Base-by-base conservation (phyloP, 92 coral and sea anemone genomes). In the Palythoa heliodiscus region DNA sequence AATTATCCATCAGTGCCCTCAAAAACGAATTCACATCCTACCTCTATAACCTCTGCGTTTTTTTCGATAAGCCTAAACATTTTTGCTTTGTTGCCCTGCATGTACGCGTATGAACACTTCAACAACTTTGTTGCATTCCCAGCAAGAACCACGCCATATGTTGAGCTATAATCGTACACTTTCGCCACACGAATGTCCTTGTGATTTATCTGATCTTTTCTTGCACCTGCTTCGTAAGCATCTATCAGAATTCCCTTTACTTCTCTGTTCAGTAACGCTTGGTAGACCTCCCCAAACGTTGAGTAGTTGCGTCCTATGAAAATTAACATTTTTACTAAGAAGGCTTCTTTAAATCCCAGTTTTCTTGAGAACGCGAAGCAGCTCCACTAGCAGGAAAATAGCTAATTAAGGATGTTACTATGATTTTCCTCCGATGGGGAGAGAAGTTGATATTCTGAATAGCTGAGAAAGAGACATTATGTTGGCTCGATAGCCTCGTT, bases 121-220 rank as follows among this genome's bases (percentile, higher is more conserved):
- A 80, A 66, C 58, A 80, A 15, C 58, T 80, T 80, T 35, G 84
- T 80, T 19, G 84, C 66, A 24, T 80, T 80, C 43, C 60, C 55
- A 23, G 84, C 84, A 80, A 80, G 84, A 47, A 80, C 84, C 15
- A 80, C 84, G 73, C 84, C 84, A 24, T 80, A 80, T 5, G 84
- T 80, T 47, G 84, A 80, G 63, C 84, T 80, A 23, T 80, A 80
- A 64, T 80, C 84, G 84, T 80, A 80, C 20, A 80, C 60, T 80
- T 80, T 80, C 84, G 43, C 84, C 12, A 80, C 84, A 1, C 84
- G 84, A 47, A 67, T 66, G 60, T 80, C 63, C 63, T 66, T 66
- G 73, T 80, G 58, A 1, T 23, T 66, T 3, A 80, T 64, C 75
- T 80, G 84, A 6, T 80, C 40, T 20, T 80, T 80, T 58, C 84